A percentile compares a stretch with the other conserved stretches of the same genome.
phyloP scores from a whole-genome alignment of 2,797 vertebrate species.

The Oreochromis mossambicus region DNA sequence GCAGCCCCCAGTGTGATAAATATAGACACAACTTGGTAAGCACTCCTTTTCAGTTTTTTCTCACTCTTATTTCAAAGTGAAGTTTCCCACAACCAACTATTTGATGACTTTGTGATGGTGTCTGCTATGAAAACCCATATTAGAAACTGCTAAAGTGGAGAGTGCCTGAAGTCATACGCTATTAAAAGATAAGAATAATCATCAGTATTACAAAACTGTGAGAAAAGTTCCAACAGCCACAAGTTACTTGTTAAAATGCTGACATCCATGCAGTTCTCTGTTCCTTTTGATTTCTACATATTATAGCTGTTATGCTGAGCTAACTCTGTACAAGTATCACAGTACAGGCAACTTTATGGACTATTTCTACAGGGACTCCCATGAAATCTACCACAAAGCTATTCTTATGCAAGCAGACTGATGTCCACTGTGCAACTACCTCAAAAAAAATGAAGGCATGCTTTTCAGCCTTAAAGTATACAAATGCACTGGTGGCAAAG shows the following conservation, averaged over 20 bases:
- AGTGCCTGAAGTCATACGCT: not conserved
- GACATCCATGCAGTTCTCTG: not conserved
- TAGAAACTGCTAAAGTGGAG: not conserved
- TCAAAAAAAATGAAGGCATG: not conserved
- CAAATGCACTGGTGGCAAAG: slow-evolving; percentile 28
- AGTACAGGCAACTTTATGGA: not conserved
- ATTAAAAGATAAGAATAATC: slow-evolving; percentile 1
- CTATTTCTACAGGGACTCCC: not conserved
- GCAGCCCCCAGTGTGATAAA: slow-evolving; percentile 62
- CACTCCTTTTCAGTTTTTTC: slow-evolving; percentile 10
- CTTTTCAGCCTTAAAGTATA: not conserved
- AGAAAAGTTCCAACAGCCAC: not conserved
- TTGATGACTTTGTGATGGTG: slow-evolving; percentile 19
- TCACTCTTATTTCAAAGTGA: slow-evolving; percentile 30
- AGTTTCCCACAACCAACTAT: slow-evolving; percentile 4
- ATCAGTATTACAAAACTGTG: not conserved
- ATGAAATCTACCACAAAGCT: not conserved
- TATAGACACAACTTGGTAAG: slow-evolving; percentile 55
- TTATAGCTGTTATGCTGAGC: not conserved
- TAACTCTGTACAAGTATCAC: not conserved
- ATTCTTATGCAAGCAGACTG: not conserved
- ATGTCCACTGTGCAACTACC: not conserved
- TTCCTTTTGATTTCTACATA: not conserved
- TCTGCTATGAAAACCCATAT: not conserved
- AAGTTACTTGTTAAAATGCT: not conserved